phyloP scores from a whole-genome alignment of 2,113 vertebrate species.

The Cephalopterus ornatus region DNA sequence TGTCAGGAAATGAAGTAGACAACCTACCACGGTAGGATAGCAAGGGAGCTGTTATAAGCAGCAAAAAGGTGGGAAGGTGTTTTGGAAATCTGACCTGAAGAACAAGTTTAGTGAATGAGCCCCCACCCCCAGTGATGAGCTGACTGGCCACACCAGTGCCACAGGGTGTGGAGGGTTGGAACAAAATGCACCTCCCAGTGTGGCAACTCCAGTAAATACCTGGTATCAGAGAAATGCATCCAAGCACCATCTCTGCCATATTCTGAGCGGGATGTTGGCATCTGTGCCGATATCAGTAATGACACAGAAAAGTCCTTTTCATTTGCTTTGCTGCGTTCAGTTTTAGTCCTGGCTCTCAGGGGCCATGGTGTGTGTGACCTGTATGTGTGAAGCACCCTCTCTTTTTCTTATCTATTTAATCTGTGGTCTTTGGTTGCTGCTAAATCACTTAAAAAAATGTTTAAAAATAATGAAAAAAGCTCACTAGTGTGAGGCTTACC shows the following conservation, averaged over 20 bases:
- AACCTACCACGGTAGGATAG: neutral
- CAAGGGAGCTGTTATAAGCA: neutral
- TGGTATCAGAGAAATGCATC: neutral
- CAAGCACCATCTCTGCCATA: neutral
- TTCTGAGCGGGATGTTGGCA: neutral
- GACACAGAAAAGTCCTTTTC: neutral
- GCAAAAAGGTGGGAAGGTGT: neutral
- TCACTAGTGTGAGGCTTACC: neutral
- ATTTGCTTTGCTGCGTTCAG: neutral
- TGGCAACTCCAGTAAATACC: neutral
- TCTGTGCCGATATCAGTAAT: neutral
- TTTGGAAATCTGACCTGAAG: neutral
- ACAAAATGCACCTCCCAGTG: neutral
- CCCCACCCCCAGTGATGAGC: neutral
- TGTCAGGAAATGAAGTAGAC: neutral
- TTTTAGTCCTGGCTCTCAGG: neutral
- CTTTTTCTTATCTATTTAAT: neutral
- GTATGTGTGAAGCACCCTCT: neutral
- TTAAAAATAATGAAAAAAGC: neutral
- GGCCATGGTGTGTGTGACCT: neutral
- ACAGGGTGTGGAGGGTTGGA: fast-evolving
- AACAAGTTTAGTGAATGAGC: neutral
- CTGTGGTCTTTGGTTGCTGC: neutral
- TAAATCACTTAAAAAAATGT: neutral
- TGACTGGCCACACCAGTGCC: neutral